Evolutionary conservation across 1,140 invertebrate species (phyloP).

Genomic region (Ectropis grisescens): DNA sequence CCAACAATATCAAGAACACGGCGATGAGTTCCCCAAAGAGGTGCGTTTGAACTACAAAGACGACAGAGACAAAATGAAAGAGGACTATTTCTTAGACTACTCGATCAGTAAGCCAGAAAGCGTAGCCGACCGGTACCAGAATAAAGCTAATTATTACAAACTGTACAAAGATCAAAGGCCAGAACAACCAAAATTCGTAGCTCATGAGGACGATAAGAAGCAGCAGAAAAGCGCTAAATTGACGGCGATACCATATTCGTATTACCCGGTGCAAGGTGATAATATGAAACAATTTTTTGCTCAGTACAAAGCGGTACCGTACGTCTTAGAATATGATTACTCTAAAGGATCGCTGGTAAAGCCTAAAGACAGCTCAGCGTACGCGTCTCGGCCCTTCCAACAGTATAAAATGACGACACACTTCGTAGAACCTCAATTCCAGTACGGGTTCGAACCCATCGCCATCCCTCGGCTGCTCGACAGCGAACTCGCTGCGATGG

Average conservation of each 20-base stretch:
- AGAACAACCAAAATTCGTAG: constrained; percentile 24
- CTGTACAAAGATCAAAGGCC: constrained; percentile 39
- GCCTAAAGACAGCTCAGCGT: constrained; percentile 35
- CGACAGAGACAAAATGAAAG: constrained; percentile 39
- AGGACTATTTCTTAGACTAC: constrained; percentile 48
- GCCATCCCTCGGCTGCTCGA: constrained; percentile 33
- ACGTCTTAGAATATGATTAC: constrained; percentile 31
- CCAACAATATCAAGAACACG: constrained; percentile 37
- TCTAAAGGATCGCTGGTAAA: constrained; percentile 23
- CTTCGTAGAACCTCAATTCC: constrained; percentile 59
- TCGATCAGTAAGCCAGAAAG: constrained; percentile 39
- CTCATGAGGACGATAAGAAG: constrained; percentile 22
- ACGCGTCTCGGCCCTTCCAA: constrained; percentile 27
- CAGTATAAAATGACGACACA: constrained; percentile 36
- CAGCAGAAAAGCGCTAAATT: constrained; percentile 33
- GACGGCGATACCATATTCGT: constrained; percentile 18
- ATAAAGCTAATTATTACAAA: constrained; percentile 49
- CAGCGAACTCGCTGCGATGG: constrained; percentile 44
- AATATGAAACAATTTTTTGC: constrained; percentile 23
- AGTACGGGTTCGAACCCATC: constrained; percentile 62
- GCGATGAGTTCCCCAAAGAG: constrained; percentile 40
- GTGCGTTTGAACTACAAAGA: constrained; percentile 44
- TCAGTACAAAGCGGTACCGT: constrained; percentile 27
- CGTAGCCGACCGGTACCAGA: constrained; percentile 28
- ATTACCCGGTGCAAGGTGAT: constrained; percentile 8